Evolutionary conservation across 2,888 invertebrate genomes (phyloP).

Genomic region (Aphrophora alni): DNA sequence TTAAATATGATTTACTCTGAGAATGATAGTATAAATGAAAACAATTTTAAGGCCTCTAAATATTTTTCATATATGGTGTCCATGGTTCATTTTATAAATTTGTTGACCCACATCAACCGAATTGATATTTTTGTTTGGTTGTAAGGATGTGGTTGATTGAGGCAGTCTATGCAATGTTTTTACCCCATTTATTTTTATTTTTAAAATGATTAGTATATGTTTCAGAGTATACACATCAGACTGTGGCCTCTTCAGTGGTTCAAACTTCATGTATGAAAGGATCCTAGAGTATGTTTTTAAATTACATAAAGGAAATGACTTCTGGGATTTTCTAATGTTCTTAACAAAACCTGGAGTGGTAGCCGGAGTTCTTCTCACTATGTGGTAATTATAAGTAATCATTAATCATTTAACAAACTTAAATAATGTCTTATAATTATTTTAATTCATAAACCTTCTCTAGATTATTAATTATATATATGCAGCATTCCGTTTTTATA

Average conservation of each 20-base stretch:
- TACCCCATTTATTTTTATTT: no score
- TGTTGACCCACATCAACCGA: no score
- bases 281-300: slow-evolving; percentile 64
- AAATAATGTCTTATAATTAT: neutral
- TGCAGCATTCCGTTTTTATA: neutral
- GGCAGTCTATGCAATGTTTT: no score
- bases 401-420: neutral
- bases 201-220: no score
- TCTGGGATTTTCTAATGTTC: slow-evolving; percentile 60
- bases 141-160: no score
- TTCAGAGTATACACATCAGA: slow-evolving; percentile 62
- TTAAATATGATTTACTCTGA: no score
- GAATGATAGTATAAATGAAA: no score
- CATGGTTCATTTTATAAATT: no score
- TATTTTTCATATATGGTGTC: no score
- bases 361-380: slow-evolving; percentile 64
- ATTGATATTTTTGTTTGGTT: no score
- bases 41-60: no score
- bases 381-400: slow-evolving; percentile 63
- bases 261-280: slow-evolving; percentile 64
- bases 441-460: neutral
- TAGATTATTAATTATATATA: no score
- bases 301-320: slow-evolving; percentile 58
- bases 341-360: slow-evolving; percentile 67
- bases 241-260: slow-evolving; percentile 71